Evolutionary conservation across 1,140 invertebrate species (phyloP), one percentile per base, ranked within the genome.

Genomic region (Macrocentrus cingulum): DNA sequence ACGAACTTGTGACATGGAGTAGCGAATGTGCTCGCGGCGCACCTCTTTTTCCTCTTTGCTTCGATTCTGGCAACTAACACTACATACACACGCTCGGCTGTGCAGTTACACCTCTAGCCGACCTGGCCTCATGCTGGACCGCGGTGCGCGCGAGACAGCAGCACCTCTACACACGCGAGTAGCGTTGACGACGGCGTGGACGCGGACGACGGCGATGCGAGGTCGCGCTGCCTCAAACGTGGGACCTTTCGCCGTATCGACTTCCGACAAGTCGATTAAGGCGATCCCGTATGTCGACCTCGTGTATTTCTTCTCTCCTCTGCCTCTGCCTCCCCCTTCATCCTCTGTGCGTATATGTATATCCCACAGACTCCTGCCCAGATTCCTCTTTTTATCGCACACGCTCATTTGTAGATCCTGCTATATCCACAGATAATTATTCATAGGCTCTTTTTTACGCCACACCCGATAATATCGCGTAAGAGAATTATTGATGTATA

Each of bases 1-100:
- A 67, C 62, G 67, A 69, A 70, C 68, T 63, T 66, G 61, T 71
- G 67, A 68, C 68, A 71, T 72, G 66, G 66, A 15, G 65, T 37
- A 58, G 56, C 58, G 56, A 61, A 61, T 16, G 25, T 19, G 18
- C 34, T 1, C 34, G 32, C 18, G 32, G 32, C 34, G 49, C 49
- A 36, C 49, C 49, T 51, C n/a, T 36, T 8, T n/a, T 49, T 34
- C 18, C 19, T 9, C 15, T 32, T n/a, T n/a, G n/a, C 8, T n/a
- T 49, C 36, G 8, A 16, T 34, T 49, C 29, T 49, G 13, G 4
- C 15, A 16, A 34, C 22, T 48, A n/a, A 6, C n/a, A 13, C 29
- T 25, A 11, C 22, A 3, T 48, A 13, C 5, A 23, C 13, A 19
- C 19, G 18, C 19, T 19, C 11, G 42, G 16, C 22, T 3, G 3